Percentiles rank a stretch among this genome's conserved stretches.
Conservation (phyloP, 2,113 vertebrate genomes). For the Alces alces region DNA sequence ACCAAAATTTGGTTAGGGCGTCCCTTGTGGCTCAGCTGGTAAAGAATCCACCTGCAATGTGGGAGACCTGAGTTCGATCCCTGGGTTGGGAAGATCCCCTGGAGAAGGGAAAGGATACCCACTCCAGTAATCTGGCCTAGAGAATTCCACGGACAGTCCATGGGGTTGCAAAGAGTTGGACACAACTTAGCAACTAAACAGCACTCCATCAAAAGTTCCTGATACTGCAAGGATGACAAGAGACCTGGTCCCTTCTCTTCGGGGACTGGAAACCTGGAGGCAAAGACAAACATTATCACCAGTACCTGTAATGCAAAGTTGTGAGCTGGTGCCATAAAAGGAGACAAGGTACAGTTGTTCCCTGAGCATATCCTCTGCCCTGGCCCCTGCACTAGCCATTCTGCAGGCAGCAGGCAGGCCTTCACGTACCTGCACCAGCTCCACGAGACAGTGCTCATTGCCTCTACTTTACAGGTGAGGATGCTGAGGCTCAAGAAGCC, state of each 20-base stretch:
- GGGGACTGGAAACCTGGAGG: not conserved
- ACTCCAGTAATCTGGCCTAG: not conserved
- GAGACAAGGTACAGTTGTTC: too few species aligned
- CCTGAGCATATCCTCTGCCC: fast-evolving
- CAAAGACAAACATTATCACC: not conserved
- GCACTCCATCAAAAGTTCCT: not conserved
- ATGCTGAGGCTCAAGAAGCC: not conserved
- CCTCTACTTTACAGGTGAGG: not conserved
- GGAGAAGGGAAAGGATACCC: not conserved
- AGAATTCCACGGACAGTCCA: not conserved
- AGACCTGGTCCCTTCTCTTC: not conserved
- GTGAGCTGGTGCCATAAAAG: not conserved
- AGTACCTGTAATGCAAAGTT: fast-evolving
- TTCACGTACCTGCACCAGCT: not conserved
- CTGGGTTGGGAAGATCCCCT: not conserved
- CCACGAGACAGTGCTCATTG: fast-evolving
- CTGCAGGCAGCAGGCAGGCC: not conserved
- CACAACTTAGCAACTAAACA: not conserved
- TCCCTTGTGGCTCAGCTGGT: not conserved
- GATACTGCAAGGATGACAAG: not conserved
- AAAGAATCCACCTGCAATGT: not conserved
- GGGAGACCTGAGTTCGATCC: not conserved
- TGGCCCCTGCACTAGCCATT: fast-evolving
- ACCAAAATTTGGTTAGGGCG: not conserved
- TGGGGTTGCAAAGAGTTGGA: not conserved